Evolutionary conservation across 2,888 invertebrate species (phyloP).

Genomic region (Neoscelio sp.): DNA sequence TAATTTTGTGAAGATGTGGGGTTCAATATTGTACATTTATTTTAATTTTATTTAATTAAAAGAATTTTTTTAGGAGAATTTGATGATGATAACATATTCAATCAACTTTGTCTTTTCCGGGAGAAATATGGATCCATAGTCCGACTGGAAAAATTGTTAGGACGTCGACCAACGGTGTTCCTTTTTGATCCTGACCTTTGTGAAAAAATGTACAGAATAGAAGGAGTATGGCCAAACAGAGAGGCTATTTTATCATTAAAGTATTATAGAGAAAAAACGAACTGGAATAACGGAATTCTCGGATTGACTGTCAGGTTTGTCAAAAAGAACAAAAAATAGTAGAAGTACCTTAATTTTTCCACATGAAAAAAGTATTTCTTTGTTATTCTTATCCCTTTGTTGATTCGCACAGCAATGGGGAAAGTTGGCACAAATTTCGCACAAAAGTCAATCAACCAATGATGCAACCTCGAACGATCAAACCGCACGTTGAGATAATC

Average conservation of each 20-base stretch:
- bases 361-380: too few species aligned
- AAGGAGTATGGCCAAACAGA: conserved; percentile 83
- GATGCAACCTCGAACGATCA: conserved; percentile 91
- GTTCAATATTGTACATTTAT: too few species aligned
- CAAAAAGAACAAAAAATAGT: neutral
- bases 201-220: conserved; percentile 82
- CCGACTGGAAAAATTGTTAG: conserved; percentile 81
- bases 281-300: conserved; percentile 77
- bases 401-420: conserved; percentile 89
- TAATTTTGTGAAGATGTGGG: too few species aligned
- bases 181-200: conserved; percentile 74
- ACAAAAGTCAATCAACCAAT: conserved; percentile 93
- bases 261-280: conserved; percentile 81
- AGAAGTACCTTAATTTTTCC: neutral
- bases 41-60: neutral
- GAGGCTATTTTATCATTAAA: conserved; percentile 79
- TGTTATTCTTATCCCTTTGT: neutral
- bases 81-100: conserved; percentile 48
- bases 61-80: conserved; percentile 72
- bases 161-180: conserved; percentile 71
- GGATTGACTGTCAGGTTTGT: conserved; percentile 76
- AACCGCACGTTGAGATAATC: conserved; percentile 89
- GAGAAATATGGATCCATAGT: conserved; percentile 82
- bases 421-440: conserved; percentile 93
- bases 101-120: conserved; percentile 71